Percentiles rank a stretch among this genome's conserved stretches.
Evolutionary conservation across 1,140 invertebrate species (phyloP).

Genomic region (Babylonia areolata): DNA sequence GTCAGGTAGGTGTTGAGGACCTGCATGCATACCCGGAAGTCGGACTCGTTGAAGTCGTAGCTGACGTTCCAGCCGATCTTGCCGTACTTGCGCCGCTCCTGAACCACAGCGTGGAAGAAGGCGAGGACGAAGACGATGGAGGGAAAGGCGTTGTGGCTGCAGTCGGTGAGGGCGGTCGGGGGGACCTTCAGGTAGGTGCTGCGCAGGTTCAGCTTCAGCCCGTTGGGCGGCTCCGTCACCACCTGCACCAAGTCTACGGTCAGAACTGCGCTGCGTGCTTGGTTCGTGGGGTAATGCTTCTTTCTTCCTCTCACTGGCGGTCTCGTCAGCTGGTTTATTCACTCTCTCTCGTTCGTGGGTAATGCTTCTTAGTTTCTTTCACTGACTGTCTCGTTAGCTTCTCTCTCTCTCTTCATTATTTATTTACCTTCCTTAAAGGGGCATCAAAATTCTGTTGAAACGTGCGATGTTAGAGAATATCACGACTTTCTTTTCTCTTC

Average conservation of each 20-base stretch:
- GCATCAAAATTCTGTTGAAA: no score
- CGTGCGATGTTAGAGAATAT: no score
- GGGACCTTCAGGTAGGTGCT: slow-evolving; percentile 90
- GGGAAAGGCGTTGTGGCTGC: slow-evolving; percentile 83
- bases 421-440: no score
- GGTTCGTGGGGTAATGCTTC: no score
- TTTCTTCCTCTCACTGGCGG: no score
- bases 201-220: slow-evolving; percentile 88
- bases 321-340: no score
- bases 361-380: no score
- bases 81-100: slow-evolving; percentile 79
- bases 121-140: slow-evolving; percentile 87
- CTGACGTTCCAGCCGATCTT: slow-evolving; percentile 91
- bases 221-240: slow-evolving; percentile 90
- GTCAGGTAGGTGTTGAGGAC: slow-evolving; percentile 89
- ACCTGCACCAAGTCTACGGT: slow-evolving; percentile 78
- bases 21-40: slow-evolving; percentile 91
- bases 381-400: no score
- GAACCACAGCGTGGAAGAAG: slow-evolving; percentile 91
- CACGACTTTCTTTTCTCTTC: no score
- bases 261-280: no score
- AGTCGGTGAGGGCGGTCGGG: slow-evolving; percentile 82
- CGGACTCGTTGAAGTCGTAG: slow-evolving; percentile 78
- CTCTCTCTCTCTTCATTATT: no score
- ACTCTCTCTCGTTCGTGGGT: no score